These are phyloP conservation scores for Serrognathus titanus DNA, from an alignment of 2,888 invertebrate species.

Conservation along the genomic window DNA sequence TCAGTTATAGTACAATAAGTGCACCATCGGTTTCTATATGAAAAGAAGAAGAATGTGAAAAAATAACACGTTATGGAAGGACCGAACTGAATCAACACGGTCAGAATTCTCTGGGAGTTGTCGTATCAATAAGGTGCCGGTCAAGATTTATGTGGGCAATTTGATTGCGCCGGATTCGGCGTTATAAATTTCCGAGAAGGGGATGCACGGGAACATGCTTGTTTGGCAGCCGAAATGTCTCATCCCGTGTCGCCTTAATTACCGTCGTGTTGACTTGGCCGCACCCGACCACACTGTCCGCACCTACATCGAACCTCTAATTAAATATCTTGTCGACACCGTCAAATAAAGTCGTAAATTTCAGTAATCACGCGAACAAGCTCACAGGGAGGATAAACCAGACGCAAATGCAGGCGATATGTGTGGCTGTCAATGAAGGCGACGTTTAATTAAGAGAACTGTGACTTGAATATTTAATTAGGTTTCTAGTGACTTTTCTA, in stretches of 20 bases:
- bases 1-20: no score
- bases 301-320: slow-evolving; percentile 43
- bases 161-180: slow-evolving; percentile 37
- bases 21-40: no score
- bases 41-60: no score
- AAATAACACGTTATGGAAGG: no score
- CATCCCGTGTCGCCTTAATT: slow-evolving; percentile 40
- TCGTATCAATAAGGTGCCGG: slow-evolving; percentile 44
- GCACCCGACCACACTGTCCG: slow-evolving; percentile 38
- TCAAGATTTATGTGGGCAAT: slow-evolving; percentile 43
- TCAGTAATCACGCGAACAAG: slow-evolving; percentile 36
- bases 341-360: slow-evolving; percentile 44
- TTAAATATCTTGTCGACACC: slow-evolving; percentile 45
- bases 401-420: slow-evolving; percentile 21
- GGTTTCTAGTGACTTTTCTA: not conserved
- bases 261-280: slow-evolving; percentile 36
- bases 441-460: slow-evolving; percentile 29
- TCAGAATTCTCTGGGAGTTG: slow-evolving; percentile 33
- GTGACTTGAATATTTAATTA: slow-evolving; percentile 32
- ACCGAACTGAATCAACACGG: not conserved
- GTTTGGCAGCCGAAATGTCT: slow-evolving; percentile 28
- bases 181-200: slow-evolving; percentile 33
- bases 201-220: slow-evolving; percentile 29
- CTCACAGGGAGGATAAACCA: slow-evolving; percentile 24
- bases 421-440: slow-evolving; percentile 17